Conservation (phyloP, 2,888 invertebrate genomes). For the Carpatolechia fugitivella region DNA sequence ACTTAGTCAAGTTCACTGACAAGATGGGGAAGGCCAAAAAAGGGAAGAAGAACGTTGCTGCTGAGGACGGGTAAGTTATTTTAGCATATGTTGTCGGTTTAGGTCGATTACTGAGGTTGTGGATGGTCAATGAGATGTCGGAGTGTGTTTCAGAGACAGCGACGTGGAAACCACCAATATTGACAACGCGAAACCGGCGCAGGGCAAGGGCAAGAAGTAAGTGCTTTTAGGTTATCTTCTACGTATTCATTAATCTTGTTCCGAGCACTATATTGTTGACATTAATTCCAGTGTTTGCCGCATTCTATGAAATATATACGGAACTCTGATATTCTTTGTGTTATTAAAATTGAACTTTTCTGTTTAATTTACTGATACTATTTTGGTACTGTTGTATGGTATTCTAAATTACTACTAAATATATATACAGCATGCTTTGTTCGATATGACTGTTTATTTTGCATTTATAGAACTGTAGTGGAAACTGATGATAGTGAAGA, state of each 20-base stretch:
- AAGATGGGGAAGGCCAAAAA: slow-evolving; percentile 90
- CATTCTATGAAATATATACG: not conserved
- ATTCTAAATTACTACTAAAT: too few relatives aligned
- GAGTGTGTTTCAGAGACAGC: slow-evolving; percentile 78
- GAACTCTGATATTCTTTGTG: not conserved
- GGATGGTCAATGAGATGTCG: slow-evolving; percentile 21
- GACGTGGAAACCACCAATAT: slow-evolving; percentile 75
- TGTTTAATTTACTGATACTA: too few relatives aligned
- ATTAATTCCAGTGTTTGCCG: not conserved
- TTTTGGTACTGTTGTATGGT: too few relatives aligned
- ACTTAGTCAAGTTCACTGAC: slow-evolving; percentile 55
- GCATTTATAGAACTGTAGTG: slow-evolving; percentile 50
- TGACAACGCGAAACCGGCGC: slow-evolving; percentile 59
- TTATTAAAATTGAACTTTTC: not conserved
- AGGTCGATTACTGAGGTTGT: slow-evolving; percentile 28
- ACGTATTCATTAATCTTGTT: too few relatives aligned
- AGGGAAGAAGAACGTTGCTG: slow-evolving; percentile 86
- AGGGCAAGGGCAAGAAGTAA: slow-evolving; percentile 67
- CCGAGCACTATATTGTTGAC: not conserved
- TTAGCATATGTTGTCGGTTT: slow-evolving; percentile 51
- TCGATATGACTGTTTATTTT: too few relatives aligned
- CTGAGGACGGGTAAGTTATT: slow-evolving; percentile 85
- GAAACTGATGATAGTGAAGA: slow-evolving; percentile 73
- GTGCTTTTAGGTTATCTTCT: slow-evolving; percentile 31
- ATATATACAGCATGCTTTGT: too few relatives aligned